A percentile compares a stretch with the other conserved stretches of the same genome.
These are phyloP conservation scores for Montipora foliosa DNA, from an alignment of 64 coral and sea anemone species.

Conservation along the genomic window DNA sequence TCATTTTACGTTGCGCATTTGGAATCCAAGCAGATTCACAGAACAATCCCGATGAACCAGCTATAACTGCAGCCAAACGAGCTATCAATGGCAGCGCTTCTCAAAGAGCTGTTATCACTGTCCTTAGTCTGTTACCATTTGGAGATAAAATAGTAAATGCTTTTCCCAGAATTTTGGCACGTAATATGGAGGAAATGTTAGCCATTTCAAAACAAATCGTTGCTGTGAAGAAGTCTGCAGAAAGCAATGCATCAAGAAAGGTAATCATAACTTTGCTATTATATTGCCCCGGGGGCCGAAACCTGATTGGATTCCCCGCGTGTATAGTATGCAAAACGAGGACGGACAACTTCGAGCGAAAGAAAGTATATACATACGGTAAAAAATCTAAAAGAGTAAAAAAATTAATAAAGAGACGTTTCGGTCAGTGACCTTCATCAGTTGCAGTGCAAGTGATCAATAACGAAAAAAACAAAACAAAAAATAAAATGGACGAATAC, in stretches of 20 bases:
- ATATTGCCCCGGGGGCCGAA: no score
- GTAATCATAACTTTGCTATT: neutral
- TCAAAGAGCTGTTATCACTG: neutral
- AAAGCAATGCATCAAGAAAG: neutral
- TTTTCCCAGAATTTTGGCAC: neutral
- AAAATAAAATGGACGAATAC: no score
- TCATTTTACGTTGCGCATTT: slow-evolving; percentile 51
- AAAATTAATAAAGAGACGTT: no score
- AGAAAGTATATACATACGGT: no score
- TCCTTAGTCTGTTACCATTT: slow-evolving; percentile 24
- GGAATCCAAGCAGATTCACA: slow-evolving; percentile 44
- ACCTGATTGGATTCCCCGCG: no score
- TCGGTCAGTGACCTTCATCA: no score
- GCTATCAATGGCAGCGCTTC: slow-evolving; percentile 31
- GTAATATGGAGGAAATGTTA: neutral
- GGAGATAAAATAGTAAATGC: neutral
- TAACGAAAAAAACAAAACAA: no score
- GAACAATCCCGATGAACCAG: slow-evolving; percentile 44
- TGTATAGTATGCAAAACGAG: no score
- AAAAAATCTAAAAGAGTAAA: no score
- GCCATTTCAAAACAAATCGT: slow-evolving; percentile 5
- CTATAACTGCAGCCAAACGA: slow-evolving; percentile 18
- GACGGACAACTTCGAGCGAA: no score
- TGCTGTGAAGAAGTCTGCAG: neutral
- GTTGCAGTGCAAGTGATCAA: no score